Conservation (phyloP, 37 sponge, comb jelly and placozoan genomes). For the Spongilla lacustris region DNA sequence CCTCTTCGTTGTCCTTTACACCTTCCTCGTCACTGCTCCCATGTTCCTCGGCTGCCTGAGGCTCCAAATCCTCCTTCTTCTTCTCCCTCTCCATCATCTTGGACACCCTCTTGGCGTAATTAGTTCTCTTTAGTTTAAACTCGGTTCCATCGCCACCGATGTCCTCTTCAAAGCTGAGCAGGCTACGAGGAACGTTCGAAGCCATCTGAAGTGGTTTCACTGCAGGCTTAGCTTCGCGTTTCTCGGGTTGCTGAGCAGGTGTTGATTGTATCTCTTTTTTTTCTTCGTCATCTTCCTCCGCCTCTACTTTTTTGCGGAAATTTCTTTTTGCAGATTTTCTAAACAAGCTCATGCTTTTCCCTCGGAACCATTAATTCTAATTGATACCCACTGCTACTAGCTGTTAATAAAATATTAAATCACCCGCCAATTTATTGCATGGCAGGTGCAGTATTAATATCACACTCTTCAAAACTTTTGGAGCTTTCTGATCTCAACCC, state of each 20-base stretch:
- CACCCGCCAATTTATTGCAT: too few relatives aligned
- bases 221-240: too few relatives aligned
- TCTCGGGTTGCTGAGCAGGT: too few relatives aligned
- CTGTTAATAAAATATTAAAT: too few relatives aligned
- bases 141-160: conserved; percentile 42
- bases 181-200: not conserved
- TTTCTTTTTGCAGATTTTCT: conserved; percentile 18
- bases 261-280: too few relatives aligned
- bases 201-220: not conserved
- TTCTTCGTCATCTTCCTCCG: conserved; percentile 27
- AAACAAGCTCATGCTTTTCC: conserved; percentile 42
- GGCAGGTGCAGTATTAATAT: not conserved
- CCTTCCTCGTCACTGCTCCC: conserved; percentile 27
- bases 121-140: conserved; percentile 64
- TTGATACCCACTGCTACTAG: too few relatives aligned
- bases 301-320: conserved; percentile 34
- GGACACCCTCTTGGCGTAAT: conserved; percentile 18
- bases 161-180: conserved; percentile 73
- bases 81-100: conserved; percentile 42
- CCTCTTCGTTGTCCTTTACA: not conserved
- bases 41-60: not conserved
- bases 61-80: conserved; percentile 20
- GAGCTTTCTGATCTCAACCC: conserved; percentile 17
- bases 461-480: conserved; percentile 17
- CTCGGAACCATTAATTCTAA: too few relatives aligned